Evolutionary conservation across 2,888 invertebrate genomes (phyloP), one percentile per base, ranked within the genome.

Genomic region (Augochlorella aurata): DNA sequence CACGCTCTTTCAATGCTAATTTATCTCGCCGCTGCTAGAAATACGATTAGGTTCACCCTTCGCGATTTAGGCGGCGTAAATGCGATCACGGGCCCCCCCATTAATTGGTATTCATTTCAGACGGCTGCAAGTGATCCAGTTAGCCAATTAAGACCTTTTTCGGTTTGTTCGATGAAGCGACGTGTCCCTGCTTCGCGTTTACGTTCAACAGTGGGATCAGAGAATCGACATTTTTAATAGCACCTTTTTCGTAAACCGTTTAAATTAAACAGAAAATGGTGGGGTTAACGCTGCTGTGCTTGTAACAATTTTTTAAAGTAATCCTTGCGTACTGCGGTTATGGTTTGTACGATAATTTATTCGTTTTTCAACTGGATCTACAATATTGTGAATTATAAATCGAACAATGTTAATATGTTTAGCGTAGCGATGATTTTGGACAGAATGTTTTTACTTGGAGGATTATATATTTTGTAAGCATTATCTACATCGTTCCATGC

Each of bases 21-120:
- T 78, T 49, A 70, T 78, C 66, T 66, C 65, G 45, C 67, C 12
- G 58, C 65, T 74, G 69, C 29, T 49, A 71, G 69, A 58, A 9
- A 38, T 44, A 24, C 47, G 69, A 74, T 81, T 74, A 74, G 61
- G 78, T 70, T 78, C 78, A 78, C 74, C 71, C 70, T 44, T 77
- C 63, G 47, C 61, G 77, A 18, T 45, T 66, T 78, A 78, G 70
- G 67, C 67, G 81, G 44, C 61, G 50, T 63, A 70, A 74, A 78
- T 50, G 52, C 49, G 71, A 73, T 70, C 67, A 58, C 21, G 74
- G 47, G 21, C 14, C 14, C 50, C 18, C 50, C 58, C 58, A 61
- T 65, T 74, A 74, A 77, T 81, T 54, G 38, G 74, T 67, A 74
- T 67, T 77, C 77, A 63, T 61, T 72, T 68, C 38, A 69, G 58